Conservation (phyloP, 2,888 invertebrate species). For the Dioctria rufipes region DNA sequence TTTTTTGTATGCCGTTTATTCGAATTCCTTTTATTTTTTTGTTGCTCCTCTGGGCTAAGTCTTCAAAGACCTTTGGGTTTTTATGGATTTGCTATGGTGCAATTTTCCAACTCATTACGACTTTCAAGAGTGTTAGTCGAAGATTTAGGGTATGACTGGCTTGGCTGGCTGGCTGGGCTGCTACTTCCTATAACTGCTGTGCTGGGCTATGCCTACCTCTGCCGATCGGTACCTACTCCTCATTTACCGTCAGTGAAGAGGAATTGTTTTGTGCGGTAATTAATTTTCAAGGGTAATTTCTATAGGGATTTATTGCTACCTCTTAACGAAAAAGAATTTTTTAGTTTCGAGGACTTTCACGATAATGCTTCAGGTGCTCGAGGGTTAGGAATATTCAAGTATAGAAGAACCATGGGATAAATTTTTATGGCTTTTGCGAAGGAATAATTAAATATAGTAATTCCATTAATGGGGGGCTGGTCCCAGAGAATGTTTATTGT, state of each 20-base stretch:
- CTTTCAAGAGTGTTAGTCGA: conserved; percentile 33
- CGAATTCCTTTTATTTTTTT: conserved; percentile 33
- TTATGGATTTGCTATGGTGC: conserved; percentile 33
- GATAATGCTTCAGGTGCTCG: conserved; percentile 44
- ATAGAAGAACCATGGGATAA: neutral
- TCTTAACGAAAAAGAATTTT: conserved; percentile 16
- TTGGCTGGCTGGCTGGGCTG: no score
- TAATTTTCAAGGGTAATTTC: conserved; percentile 52
- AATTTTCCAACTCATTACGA: conserved; percentile 53
- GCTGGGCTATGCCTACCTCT: no score
- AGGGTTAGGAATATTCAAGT: conserved; percentile 10
- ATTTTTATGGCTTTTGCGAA: neutral
- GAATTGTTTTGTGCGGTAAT: conserved; percentile 51
- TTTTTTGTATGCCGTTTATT: neutral
- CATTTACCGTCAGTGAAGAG: conserved; percentile 29
- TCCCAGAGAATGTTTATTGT: no score
- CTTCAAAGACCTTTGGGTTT: neutral
- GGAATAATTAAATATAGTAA: neutral
- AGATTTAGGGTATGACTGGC: conserved; percentile 28
- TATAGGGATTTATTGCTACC: conserved; percentile 38
- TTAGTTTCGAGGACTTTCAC: conserved; percentile 48
- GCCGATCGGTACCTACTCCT: neutral
- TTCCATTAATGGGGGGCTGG: no score
- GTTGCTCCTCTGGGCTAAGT: neutral
- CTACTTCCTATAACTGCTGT: no score